Conservation (phyloP, 2,113 vertebrate species). For the Prionailurus bengalensis region DNA sequence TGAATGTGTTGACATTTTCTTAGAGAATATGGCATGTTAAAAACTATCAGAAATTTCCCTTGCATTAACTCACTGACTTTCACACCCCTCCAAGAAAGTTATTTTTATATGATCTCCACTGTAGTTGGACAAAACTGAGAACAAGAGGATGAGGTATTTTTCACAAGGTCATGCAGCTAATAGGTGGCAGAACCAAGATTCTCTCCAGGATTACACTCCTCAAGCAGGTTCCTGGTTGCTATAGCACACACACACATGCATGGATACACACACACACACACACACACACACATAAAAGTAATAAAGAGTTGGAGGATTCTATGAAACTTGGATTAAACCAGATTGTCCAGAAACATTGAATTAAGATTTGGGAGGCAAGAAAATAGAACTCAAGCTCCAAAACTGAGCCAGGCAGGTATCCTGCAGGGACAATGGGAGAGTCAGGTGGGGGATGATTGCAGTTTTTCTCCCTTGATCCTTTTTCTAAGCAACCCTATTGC, state of each 20-base stretch:
- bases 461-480: neutral
- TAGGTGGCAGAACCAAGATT: neutral
- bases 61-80: neutral
- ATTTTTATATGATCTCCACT: neutral
- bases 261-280: too few species aligned
- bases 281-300: neutral
- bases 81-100: neutral
- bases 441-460: neutral
- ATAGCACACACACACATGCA: neutral
- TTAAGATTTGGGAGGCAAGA: neutral
- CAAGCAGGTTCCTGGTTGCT: neutral
- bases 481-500: neutral
- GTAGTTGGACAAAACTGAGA: neutral
- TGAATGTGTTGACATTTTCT: neutral
- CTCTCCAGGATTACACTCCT: neutral
- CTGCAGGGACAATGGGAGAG: neutral
- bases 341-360: neutral
- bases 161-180: neutral
- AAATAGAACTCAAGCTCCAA: neutral
- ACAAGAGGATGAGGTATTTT: neutral
- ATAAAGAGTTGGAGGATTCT: neutral
- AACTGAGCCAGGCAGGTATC: neutral
- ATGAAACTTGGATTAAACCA: neutral
- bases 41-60: neutral
- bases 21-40: neutral